Conservation (phyloP, 2,113 vertebrate species). For the Nerophis lumbriciformis region DNA sequence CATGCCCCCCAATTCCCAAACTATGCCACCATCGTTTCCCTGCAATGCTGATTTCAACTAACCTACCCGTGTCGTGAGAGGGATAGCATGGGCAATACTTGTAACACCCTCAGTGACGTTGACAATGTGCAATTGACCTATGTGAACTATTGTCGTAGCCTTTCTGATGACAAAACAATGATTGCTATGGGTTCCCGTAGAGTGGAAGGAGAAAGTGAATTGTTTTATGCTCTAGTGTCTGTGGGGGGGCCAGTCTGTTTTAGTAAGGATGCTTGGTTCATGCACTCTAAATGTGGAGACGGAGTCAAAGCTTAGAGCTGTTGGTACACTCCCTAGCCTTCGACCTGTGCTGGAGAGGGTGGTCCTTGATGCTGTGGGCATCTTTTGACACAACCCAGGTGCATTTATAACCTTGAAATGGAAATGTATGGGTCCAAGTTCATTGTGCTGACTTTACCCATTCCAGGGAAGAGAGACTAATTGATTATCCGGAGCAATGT, state of each 20-base stretch:
- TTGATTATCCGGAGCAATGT: slow-evolving; percentile 1
- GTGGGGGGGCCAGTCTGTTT: no score
- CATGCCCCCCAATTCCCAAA: neutral
- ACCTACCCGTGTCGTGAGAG: no score
- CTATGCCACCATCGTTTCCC: no score
- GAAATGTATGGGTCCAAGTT: neutral
- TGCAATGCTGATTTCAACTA: no score
- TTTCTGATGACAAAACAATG: neutral
- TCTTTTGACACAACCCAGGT: neutral
- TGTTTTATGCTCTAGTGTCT: no score
- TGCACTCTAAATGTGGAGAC: no score
- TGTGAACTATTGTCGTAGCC: no score
- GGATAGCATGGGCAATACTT: no score
- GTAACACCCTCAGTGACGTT: no score
- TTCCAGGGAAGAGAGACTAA: neutral
- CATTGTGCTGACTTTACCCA: neutral
- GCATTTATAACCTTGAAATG: neutral
- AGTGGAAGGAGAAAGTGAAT: no score
- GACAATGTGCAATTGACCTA: no score
- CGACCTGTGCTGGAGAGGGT: neutral
- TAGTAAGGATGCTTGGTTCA: no score
- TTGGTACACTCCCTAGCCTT: neutral
- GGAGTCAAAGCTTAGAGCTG: neutral
- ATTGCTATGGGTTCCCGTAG: neutral
- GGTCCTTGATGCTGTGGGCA: neutral